Evolutionary conservation across 2,797 vertebrate species (phyloP), one percentile per base, ranked within the genome.

Genomic region (Gymnoscopelus braueri): DNA sequence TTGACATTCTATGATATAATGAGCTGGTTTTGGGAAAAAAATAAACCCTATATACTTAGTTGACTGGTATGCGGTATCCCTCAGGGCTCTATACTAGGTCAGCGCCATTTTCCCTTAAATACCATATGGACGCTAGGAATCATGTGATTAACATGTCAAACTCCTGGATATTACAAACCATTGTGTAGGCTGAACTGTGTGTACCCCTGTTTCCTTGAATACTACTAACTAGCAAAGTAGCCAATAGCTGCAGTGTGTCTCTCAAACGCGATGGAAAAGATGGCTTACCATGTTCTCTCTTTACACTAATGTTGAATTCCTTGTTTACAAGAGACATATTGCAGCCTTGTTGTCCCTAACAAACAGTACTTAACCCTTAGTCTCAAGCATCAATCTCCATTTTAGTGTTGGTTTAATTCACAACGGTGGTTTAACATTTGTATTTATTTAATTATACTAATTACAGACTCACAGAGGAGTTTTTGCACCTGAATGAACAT

Each of bases 141-240:
- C 39, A 44, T 44, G 39, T 44, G 7, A 44, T 44, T 44, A 35
- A 35, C 32, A 10, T 44, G 39, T 44, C 9, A 44, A 44, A 2
- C 9, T 10, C 2, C 7, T 10, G 39, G 39, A 44, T 44, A 47
- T 54, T 23, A 51, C 68, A 84, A 90, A 88, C 80, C 75, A 74
- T 74, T 83, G 71, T 65, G 83, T 75, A 80, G 55, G 49, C 48
- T 48, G 10, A 75, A 11, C 29, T 39, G 56, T 65, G 50, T 65
- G 50, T 51, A n/a, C 65, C 53, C 44, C 53, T 72, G 65, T 75
- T 79, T 60, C 74, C 61, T 10, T 57, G 24, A 24, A 19, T 64
- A 74, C 32, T 19, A 81, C 83, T 88, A 86, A 84, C 80, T 73
- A 44, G 39, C 39, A 10, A 10, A 44, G 51, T 64, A 73, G 72